These are phyloP conservation scores for Luperina testacea DNA, from an alignment of 2,888 invertebrate genomes.

Conservation along the genomic window DNA sequence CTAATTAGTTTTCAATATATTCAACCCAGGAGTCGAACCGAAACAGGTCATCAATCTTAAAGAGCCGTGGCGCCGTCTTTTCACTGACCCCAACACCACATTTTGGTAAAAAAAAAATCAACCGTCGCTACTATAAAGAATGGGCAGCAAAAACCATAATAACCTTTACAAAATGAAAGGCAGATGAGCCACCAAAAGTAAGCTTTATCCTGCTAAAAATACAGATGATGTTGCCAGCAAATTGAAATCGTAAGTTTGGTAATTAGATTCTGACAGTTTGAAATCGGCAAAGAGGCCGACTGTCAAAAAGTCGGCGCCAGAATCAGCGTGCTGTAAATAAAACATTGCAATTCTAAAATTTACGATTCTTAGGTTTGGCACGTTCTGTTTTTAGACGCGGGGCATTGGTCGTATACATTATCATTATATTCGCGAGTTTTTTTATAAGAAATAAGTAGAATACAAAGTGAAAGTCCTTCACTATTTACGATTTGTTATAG, in stretches of 20 bases:
- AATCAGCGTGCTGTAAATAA: constrained; percentile 83
- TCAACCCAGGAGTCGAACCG: constrained; percentile 76
- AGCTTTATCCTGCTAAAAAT: constrained; percentile 63
- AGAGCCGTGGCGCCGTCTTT: constrained; percentile 82
- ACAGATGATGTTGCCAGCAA: constrained; percentile 61
- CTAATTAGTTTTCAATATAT: constrained; percentile 79
- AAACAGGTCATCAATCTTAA: constrained; percentile 85
- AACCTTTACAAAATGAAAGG: constrained; percentile 62
- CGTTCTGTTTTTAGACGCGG: constrained; percentile 66
- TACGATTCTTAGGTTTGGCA: constrained; percentile 75
- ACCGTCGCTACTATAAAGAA: constrained; percentile 85
- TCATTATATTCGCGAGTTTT: constrained; percentile 55
- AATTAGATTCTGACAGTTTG: constrained; percentile 89
- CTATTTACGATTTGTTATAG: background rate
- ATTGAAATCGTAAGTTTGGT: constrained; percentile 73
- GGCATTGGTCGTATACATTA: constrained; percentile 46
- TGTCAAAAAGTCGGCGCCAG: constrained; percentile 88
- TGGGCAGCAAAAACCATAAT: constrained; percentile 82
- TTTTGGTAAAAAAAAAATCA: constrained; percentile 74
- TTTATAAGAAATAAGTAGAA: constrained; percentile 9
- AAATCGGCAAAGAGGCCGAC: constrained; percentile 87
- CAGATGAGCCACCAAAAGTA: constrained; percentile 58
- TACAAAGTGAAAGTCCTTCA: background rate
- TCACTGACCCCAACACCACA: constrained; percentile 85
- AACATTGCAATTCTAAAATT: constrained; percentile 79